Percentiles rank a stretch among this genome's conserved stretches.
These are phyloP conservation scores for Philaethria dido DNA, from an alignment of 2,888 invertebrate genomes.

Conservation along the genomic window DNA sequence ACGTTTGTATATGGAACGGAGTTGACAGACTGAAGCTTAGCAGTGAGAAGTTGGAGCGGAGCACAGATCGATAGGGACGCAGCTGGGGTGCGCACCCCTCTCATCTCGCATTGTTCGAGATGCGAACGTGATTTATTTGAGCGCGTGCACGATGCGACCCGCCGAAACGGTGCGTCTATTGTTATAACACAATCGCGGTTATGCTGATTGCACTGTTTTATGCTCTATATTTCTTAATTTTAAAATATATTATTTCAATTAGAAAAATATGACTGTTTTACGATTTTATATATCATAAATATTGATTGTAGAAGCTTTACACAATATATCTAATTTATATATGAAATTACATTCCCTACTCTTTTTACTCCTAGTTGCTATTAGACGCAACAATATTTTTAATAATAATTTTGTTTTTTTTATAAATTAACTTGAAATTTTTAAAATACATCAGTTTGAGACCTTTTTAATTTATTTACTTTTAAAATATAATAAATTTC, in stretches of 20 bases:
- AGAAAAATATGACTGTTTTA: neutral
- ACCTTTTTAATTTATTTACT: too few relatives aligned
- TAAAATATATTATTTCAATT: neutral
- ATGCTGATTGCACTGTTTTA: slow-evolving; percentile 30
- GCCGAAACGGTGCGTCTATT: slow-evolving; percentile 42
- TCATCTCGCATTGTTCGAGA: slow-evolving; percentile 78
- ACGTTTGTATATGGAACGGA: slow-evolving; percentile 61
- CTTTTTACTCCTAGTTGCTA: too few relatives aligned
- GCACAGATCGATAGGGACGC: slow-evolving; percentile 81
- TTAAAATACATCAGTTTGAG: too few relatives aligned
- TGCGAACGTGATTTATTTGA: slow-evolving; percentile 72
- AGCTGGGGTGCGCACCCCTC: slow-evolving; percentile 83
- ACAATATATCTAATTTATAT: too few relatives aligned
- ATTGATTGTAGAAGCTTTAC: too few relatives aligned
- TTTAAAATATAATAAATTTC: neutral
- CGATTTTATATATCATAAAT: too few relatives aligned
- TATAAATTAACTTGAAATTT: too few relatives aligned
- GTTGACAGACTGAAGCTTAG: slow-evolving; percentile 69
- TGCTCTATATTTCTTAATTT: slow-evolving; percentile 15
- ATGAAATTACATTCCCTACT: too few relatives aligned
- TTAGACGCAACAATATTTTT: too few relatives aligned
- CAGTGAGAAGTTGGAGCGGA: slow-evolving; percentile 64
- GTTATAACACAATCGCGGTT: slow-evolving; percentile 34
- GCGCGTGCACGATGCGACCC: slow-evolving; percentile 52
- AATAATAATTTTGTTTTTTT: too few relatives aligned